Evolutionary conservation across 2,113 vertebrate species (phyloP).

Genomic region (Hirundichthys speculiger): DNA sequence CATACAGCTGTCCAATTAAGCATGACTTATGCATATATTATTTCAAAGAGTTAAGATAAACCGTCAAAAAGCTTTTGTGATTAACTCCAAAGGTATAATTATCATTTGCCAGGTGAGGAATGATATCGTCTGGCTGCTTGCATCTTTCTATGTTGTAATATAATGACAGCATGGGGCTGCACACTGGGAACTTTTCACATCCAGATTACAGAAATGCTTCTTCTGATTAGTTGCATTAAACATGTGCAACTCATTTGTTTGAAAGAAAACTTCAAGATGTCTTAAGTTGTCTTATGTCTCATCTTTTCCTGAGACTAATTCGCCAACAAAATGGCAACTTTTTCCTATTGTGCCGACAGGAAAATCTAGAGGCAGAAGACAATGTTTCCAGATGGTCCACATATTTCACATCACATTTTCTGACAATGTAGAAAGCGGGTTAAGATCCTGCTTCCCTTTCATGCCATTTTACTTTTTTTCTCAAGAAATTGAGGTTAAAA

Average conservation of each 20-base stretch:
- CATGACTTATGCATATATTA: slow-evolving; percentile 12
- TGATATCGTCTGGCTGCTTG: no score
- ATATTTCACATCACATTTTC: no score
- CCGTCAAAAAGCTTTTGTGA: slow-evolving; percentile 16
- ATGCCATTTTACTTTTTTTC: no score
- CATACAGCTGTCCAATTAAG: slow-evolving; percentile 22
- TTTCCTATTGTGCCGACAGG: not conserved
- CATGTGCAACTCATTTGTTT: no score
- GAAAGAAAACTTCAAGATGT: not conserved
- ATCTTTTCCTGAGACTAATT: not conserved
- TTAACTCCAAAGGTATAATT: not conserved
- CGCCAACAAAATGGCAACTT: not conserved
- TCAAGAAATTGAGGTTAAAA: no score
- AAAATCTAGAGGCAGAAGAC: no score
- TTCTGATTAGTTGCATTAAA: slow-evolving; percentile 4
- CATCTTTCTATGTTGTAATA: no score
- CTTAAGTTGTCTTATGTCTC: not conserved
- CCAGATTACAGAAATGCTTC: not conserved
- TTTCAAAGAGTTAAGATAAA: slow-evolving; percentile 4
- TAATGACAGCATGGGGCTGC: slow-evolving; percentile 12
- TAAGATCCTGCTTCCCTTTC: no score
- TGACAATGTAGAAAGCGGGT: no score
- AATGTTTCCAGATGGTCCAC: no score
- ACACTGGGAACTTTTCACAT: not conserved
- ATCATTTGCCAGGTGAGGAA: slow-evolving; percentile 17